Conservation (phyloP, 1,140 invertebrate species). For the Physella acuta region DNA sequence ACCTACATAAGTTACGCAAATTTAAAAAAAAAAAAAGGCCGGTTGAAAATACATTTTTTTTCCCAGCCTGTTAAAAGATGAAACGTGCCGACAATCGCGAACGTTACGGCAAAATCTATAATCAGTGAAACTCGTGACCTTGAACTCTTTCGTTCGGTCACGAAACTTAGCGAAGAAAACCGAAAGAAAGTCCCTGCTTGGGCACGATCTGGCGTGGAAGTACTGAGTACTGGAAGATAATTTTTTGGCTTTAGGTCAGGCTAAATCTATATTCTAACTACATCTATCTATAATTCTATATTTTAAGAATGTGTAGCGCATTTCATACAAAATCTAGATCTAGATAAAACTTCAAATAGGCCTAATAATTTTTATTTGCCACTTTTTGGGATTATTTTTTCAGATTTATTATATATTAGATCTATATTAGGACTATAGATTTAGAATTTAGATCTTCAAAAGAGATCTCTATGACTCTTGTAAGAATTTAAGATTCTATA, state of each 20-base stretch:
- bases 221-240: neutral
- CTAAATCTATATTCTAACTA: neutral
- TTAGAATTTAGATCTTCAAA: too few relatives aligned
- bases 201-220: neutral
- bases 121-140: neutral
- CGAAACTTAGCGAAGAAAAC: neutral
- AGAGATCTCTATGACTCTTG: too few relatives aligned
- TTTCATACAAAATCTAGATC: neutral
- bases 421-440: too few relatives aligned
- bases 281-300: neutral
- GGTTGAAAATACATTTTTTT: too few relatives aligned
- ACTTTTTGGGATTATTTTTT: too few relatives aligned
- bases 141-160: neutral
- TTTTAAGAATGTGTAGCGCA: neutral
- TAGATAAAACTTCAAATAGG: neutral
- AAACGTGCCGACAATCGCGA: neutral
- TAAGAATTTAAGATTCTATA: too few relatives aligned
- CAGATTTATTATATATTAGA: too few relatives aligned
- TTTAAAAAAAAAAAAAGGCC: too few relatives aligned
- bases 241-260: neutral
- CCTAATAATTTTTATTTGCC: neutral
- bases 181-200: neutral
- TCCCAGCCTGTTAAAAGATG: too few relatives aligned
- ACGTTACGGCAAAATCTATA: neutral
- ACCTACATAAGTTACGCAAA: too few relatives aligned